Evolutionary conservation across 2,888 invertebrate genomes (phyloP), one percentile per base, ranked within the genome.

Genomic region (Drosophila cognata): DNA sequence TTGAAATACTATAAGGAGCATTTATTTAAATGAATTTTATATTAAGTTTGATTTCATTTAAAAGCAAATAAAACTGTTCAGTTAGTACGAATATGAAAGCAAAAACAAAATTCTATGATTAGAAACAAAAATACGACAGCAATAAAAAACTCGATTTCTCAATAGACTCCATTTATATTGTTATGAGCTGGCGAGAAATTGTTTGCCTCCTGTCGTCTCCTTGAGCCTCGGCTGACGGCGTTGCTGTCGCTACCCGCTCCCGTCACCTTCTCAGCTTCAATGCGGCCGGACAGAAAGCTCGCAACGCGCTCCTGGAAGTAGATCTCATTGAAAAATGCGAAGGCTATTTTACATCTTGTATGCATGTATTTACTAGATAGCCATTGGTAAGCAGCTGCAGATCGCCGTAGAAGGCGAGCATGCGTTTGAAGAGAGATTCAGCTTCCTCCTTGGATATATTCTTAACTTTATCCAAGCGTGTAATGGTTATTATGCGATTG

Each of bases 1-100:
- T 93, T 99, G 31, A 95, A 95, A 89, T 97, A 95, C 94, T 99
- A 97, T 93, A 95, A 95, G 91, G 86, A 94, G 48, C 91, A 94
- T 90, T 94, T 97, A 89, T 96, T 97, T 71, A 91, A 82, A 61
- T 75, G 62, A 77, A 31, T 59, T 68, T 35, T 8, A 53, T 71
- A 58, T 55, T 52, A 38, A 18, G 10, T 56, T 57, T 33, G 41
- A 53, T 75, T 16, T 25, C 48, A 18, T 31, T 36, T 59, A 25
- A 41, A 35, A 29, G 63, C 60, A 55, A 58, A 67, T 60, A 68
- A 60, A 78, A 51, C 28, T 57, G 38, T 59, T 77, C 71, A 84
- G 74, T 83, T 89, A 82, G 74, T 81, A 76, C 81, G 88, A 76
- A 89, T 77, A 72, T 90, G 87, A 67, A 90, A 86, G 76, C 86